Base-by-base conservation (phyloP, 2,888 invertebrate genomes). In the Diogma glabrata region DNA sequence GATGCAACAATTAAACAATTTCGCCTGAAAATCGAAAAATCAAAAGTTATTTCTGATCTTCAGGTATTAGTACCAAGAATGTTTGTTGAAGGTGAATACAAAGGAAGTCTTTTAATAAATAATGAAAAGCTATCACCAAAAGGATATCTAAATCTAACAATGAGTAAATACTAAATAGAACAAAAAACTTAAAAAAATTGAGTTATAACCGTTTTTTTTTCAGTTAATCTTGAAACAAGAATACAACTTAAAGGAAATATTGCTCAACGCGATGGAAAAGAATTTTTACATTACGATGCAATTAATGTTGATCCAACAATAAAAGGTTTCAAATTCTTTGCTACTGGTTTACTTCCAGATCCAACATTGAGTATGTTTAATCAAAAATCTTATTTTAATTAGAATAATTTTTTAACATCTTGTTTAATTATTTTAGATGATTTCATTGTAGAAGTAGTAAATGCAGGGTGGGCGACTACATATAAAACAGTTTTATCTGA, bases 281-380 rank as follows among this genome's bases (percentile, higher is more conserved):
- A 73, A 4, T 78, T 73, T 62, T 57, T 81, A 57, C 70, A 72
- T 54, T 67, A 81, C n/a, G 72, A 74, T 22, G 75, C 76, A 14
- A 79, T 82, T 60, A 75, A 74, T 61, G 70, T 79, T 67, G 69
- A 74, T 28, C 82, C 84, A 4, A 79, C 80, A 60, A 70, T 84
- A 14, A 77, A 77, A 16, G 73, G 72, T 53, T 74, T 84, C 76
- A 74, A 72, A 53, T 66, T 80, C 20, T 72, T 72, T 60, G 72
- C 82, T 48, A 73, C 71, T 24, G 81, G 82, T 53, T 61, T 79
- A 8, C 74, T 78, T 60, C 73, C 76, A 51, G 77, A 81, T 59
- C 79, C 81, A 2, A 75, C 75, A 30, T 65, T 84, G 51, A 82
- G 84, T 85, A 68, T 77, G 82, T 43, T 2, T 40, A n/a, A n/a